Evolutionary conservation across 2,888 invertebrate genomes (phyloP).

Genomic region (Vanessa cardui): DNA sequence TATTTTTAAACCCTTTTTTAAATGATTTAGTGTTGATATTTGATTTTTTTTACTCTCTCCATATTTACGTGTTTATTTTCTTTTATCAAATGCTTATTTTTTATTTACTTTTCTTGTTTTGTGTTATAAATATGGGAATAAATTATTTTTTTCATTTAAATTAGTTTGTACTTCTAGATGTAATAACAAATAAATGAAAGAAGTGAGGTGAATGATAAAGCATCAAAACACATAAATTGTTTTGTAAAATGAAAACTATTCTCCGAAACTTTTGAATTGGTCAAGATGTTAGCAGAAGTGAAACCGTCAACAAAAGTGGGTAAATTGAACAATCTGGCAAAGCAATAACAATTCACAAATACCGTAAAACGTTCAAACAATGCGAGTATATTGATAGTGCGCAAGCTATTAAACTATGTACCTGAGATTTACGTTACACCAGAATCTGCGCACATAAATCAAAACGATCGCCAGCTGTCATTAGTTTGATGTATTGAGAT

Average conservation of each 20-base stretch:
- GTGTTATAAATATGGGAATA: not conserved
- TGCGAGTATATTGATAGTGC: slow-evolving; percentile 5
- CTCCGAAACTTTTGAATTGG: too few species aligned
- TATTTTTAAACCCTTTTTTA: too few species aligned
- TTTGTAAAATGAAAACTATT: too few species aligned
- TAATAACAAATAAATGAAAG: too few species aligned
- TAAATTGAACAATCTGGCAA: too few species aligned
- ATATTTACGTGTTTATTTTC: slow-evolving; percentile 1
- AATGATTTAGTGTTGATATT: not conserved
- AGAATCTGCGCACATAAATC: slow-evolving; percentile 38
- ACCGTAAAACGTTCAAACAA: not conserved
- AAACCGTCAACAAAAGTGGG: too few species aligned
- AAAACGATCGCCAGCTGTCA: slow-evolving; percentile 40
- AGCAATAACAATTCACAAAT: slow-evolving; percentile 2
- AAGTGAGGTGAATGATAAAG: too few species aligned
- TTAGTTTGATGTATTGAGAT: slow-evolving; percentile 42
- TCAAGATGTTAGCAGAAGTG: too few species aligned
- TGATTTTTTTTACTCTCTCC: not conserved
- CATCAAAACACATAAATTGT: too few species aligned
- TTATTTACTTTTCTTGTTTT: slow-evolving; percentile 18
- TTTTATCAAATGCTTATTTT: not conserved
- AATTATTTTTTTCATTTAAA: too few species aligned
- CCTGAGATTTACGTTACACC: slow-evolving; percentile 6
- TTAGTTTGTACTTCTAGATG: too few species aligned
- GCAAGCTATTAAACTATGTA: slow-evolving; percentile 11